Conservation (phyloP, 1,140 invertebrate genomes). For the Epicauta chinensis region DNA sequence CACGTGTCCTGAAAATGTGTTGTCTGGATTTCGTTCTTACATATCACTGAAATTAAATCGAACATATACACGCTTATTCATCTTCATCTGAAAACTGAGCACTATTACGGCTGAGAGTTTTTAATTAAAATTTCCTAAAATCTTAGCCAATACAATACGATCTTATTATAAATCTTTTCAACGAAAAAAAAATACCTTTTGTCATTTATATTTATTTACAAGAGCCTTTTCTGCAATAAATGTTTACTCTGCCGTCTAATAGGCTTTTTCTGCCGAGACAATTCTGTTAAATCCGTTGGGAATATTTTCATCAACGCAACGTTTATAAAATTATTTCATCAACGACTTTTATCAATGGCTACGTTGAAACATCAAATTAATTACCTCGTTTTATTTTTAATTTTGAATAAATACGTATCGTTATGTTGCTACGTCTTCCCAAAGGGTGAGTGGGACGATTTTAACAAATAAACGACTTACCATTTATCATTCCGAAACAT, state of each 20-base stretch:
- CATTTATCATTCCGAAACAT: no score
- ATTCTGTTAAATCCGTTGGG: no score
- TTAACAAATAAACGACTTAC: neutral
- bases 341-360: conserved; percentile 2
- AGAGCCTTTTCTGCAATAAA: conserved; percentile 11
- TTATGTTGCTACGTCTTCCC: conserved; percentile 49
- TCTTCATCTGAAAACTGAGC: no score
- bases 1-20: conserved; percentile 25
- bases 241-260: conserved; percentile 1
- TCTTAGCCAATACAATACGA: no score
- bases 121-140: no score
- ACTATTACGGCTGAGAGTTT: no score
- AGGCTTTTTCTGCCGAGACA: conserved; percentile 1
- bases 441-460: conserved; percentile 42
- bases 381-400: conserved; percentile 9
- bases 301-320: no score
- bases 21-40: conserved; percentile 27
- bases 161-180: conserved; percentile 2
- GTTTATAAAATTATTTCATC: no score
- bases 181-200: conserved; percentile 5
- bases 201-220: neutral
- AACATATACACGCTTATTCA: conserved; percentile 9
- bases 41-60: conserved; percentile 28
- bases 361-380: conserved; percentile 4
- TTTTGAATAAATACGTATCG: conserved; percentile 11